phyloP scores from a whole-genome alignment of 2,113 vertebrate species.

The Phrynosoma blainvillii region DNA sequence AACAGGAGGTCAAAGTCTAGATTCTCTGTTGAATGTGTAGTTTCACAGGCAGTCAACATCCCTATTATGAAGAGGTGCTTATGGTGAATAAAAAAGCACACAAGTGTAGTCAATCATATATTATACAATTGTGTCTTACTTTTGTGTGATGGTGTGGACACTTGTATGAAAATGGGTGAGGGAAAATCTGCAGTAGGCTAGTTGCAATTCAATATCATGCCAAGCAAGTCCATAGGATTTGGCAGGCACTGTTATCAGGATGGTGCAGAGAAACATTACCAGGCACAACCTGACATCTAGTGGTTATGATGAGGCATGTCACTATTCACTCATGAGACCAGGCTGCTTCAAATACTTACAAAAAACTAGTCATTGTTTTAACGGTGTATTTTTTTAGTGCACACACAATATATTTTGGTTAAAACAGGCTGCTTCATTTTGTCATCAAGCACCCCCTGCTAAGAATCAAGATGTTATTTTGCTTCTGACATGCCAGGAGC shows the following conservation, averaged over 20 bases:
- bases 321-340: neutral
- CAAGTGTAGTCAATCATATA: neutral
- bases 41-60: neutral
- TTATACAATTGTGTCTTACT: neutral
- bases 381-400: neutral
- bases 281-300: slow-evolving; percentile 13
- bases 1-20: too few species aligned
- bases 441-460: neutral
- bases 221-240: neutral
- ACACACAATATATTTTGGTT: neutral
- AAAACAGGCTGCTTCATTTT: neutral
- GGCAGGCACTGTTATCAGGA: neutral
- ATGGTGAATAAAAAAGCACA: neutral
- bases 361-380: neutral
- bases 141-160: neutral
- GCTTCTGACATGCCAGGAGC: neutral
- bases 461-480: neutral
- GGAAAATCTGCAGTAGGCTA: neutral
- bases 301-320: neutral
- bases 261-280: too few species aligned
- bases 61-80: neutral
- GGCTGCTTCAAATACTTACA: neutral
- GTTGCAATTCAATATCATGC: neutral
- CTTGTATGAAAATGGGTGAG: neutral
- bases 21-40: neutral